phyloP scores from a whole-genome alignment of 2,113 vertebrate genomes.

The Marcusenius ussheri region DNA sequence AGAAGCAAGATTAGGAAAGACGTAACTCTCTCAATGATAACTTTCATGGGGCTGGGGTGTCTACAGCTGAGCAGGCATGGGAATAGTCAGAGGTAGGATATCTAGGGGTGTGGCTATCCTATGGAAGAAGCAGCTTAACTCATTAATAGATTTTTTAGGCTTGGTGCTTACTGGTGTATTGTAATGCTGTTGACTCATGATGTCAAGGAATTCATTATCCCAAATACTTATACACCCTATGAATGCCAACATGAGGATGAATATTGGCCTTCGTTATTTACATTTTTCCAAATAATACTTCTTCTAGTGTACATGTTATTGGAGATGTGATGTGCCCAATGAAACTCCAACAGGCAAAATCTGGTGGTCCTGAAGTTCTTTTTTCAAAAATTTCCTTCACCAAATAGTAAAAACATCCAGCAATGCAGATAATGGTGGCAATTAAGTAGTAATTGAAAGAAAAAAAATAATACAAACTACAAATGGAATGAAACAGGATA shows the following conservation, averaged over 20 bases:
- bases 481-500: background rate
- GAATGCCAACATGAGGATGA: background rate
- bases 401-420: background rate
- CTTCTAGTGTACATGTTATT: background rate
- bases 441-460: background rate
- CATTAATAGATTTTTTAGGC: background rate
- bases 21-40: background rate
- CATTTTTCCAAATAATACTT: background rate
- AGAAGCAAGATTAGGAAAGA: background rate
- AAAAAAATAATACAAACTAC: background rate
- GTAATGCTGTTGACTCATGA: background rate
- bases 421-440: background rate
- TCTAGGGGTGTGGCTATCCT: slow-evolving; percentile 6
- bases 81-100: slow-evolving; percentile 12
- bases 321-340: no score
- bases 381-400: background rate
- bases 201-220: background rate
- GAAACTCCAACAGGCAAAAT: no score
- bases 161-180: slow-evolving; percentile 9
- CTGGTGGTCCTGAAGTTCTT: no score
- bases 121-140: background rate
- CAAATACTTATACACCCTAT: slow-evolving; percentile 11
- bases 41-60: slow-evolving; percentile 13
- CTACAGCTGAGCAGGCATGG: background rate
- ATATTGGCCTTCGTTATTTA: background rate